phyloP scores from a whole-genome alignment of 2,888 invertebrate species.

The Germaria angustata region DNA sequence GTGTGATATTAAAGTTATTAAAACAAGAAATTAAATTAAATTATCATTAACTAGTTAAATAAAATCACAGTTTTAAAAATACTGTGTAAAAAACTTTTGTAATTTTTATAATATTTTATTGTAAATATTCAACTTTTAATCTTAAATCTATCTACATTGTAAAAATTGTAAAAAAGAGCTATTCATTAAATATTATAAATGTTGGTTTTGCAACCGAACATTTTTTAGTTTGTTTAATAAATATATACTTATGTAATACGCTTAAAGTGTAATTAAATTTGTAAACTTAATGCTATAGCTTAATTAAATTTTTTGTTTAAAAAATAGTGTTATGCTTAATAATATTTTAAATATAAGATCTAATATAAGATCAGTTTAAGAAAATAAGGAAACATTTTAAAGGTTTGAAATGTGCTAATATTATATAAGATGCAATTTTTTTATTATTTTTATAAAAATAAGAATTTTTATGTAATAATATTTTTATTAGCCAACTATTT shows the following conservation, averaged over 20 bases:
- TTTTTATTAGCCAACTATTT: conserved; percentile 63
- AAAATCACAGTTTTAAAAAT: conserved; percentile 52
- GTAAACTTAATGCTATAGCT: conserved; percentile 30
- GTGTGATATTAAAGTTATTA: conserved; percentile 78
- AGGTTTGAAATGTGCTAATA: conserved; percentile 60
- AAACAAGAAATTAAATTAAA: conserved; percentile 45
- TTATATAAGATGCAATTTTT: conserved; percentile 64
- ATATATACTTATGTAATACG: no score
- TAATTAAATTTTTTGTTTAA: conserved; percentile 41
- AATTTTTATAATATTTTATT: conserved; percentile 45
- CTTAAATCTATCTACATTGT: conserved; percentile 18
- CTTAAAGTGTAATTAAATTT: conserved; percentile 54
- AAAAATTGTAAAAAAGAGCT: conserved; percentile 46
- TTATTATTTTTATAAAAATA: conserved; percentile 61
- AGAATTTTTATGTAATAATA: conserved; percentile 48
- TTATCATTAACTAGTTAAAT: conserved; percentile 54
- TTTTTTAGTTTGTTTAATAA: conserved; percentile 12
- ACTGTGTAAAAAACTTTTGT: conserved; percentile 39
- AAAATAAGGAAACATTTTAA: conserved; percentile 14
- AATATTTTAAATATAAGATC: conserved; percentile 8
- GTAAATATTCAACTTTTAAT: conserved; percentile 45
- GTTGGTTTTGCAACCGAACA: background rate
- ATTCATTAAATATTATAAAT: background rate
- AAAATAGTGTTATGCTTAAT: conserved; percentile 34
- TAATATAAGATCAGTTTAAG: no score